Evolutionary conservation across 2,797 vertebrate species (phyloP), one percentile per base, ranked within the genome.

Genomic region (Gymnothorax javanicus): DNA sequence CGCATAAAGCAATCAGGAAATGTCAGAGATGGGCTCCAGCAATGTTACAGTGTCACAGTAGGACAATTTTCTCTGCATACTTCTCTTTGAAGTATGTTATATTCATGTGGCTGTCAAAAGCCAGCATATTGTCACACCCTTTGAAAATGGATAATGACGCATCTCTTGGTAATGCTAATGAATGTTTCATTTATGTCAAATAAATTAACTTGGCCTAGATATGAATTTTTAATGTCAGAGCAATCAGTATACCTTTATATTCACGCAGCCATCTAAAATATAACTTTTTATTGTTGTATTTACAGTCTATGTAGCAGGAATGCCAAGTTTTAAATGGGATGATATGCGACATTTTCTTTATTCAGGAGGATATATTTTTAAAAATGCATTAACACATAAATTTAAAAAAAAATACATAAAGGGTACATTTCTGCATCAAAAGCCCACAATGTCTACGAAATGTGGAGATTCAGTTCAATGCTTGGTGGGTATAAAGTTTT

Each of bases 31-130:
- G 23, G 81, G 50, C 43, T 88, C 75, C 71, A 33, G 87, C 87
- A 87, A 85, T 86, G 77, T 75, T 83, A 84, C 86, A 86, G 83
- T 67, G 43, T 87, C 62, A 62, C 71, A 89, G 85, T 67, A 33
- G 87, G 64, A 54, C 87, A 77, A 69, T 77, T 88, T 79, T 81
- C 87, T 25, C 15, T 15, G 85, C 86, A 84, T 85, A 87, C 84
- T 84, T 81, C 83, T 89, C 86, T 89, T 87, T 89, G 83, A 71
- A 67, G 88, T 86, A 82, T 87, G 62, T 86, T 67, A 81, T 86
- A 88, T 90, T 88, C 84, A 87, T 89, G 33, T 87, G 85, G 59
- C 89, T 89, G 87, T 92, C 91, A 93, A 88, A 87, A 85, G 89
- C 71, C 89, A 73, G 90, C 94, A 91, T 89, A 69, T 88, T 87